Percentiles rank a stretch among this genome's conserved stretches.
phyloP scores from a whole-genome alignment of 2,113 vertebrate species.

The Edolisoma coerulescens region DNA sequence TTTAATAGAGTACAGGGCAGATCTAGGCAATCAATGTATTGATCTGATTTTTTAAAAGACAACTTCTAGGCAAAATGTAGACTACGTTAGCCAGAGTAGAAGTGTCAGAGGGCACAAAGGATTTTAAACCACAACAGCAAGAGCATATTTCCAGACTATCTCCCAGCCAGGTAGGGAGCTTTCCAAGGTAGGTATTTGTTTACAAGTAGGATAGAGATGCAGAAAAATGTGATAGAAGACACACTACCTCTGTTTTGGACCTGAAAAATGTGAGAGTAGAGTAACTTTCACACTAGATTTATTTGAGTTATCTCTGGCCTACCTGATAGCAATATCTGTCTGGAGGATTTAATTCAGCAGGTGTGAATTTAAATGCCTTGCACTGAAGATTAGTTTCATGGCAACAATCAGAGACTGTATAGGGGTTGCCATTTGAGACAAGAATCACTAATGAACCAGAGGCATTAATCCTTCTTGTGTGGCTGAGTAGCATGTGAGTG shows the following conservation, averaged over 20 bases:
- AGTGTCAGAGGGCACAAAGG: not conserved
- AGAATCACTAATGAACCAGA: not conserved
- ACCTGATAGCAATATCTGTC: not conserved
- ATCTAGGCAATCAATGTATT: conserved; percentile 16
- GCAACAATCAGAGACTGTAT: not conserved
- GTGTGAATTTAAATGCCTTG: not conserved
- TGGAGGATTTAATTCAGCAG: not conserved
- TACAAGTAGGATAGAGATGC: not conserved
- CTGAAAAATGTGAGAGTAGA: not conserved
- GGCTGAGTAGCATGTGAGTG: not conserved
- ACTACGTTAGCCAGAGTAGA: not conserved
- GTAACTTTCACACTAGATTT: not conserved
- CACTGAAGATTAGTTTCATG: not conserved
- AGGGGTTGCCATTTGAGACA: not conserved
- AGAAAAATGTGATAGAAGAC: not conserved
- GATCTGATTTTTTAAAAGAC: not conserved
- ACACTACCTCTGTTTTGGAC: not conserved
- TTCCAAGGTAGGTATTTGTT: not conserved
- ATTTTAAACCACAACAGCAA: not conserved
- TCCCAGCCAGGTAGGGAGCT: not conserved
- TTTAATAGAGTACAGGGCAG: not conserved
- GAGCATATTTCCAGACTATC: not conserved
- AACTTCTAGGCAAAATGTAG: not conserved
- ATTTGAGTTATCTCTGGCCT: not conserved
- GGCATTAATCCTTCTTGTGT: not conserved